Percentiles rank a stretch among this genome's conserved stretches.
phyloP scores from a whole-genome alignment of 2,797 vertebrate species.

The Cyclopterus lumpus region DNA sequence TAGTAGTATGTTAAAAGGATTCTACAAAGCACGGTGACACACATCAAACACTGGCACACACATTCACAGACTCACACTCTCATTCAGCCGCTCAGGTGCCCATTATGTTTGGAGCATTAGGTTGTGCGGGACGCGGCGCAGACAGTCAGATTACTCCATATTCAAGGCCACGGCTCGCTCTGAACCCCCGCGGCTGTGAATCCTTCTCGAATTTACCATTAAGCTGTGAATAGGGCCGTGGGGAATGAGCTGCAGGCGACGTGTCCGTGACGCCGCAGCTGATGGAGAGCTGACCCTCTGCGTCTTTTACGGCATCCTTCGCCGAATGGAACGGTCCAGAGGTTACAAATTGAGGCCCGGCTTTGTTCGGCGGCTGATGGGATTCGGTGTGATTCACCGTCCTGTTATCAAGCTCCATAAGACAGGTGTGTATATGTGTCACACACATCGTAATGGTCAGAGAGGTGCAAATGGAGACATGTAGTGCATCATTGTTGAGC shows the following conservation, averaged over 20 bases:
- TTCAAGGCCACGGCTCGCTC: constrained; percentile 54
- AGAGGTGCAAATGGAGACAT: constrained; percentile 39
- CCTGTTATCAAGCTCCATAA: constrained; percentile 35
- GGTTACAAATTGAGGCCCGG: constrained; percentile 70
- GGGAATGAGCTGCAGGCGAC: constrained; percentile 42
- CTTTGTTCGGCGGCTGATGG: constrained; percentile 59
- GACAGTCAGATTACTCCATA: constrained; percentile 36
- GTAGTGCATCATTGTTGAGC: constrained; percentile 38
- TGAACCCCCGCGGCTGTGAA: constrained; percentile 35
- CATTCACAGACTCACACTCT: neutral
- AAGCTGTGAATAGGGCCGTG: constrained; percentile 46
- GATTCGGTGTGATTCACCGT: constrained; percentile 58
- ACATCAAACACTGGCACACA: neutral
- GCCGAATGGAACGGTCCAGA: constrained; percentile 58
- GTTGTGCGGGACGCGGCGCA: neutral
- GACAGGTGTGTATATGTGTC: constrained; percentile 15
- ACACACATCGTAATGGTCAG: constrained; percentile 28
- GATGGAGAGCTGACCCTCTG: constrained; percentile 58
- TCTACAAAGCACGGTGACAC: neutral
- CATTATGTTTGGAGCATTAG: constrained; percentile 13
- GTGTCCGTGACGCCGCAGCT: constrained; percentile 1
- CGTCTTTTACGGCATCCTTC: constrained; percentile 40
- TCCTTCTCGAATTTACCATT: constrained; percentile 44
- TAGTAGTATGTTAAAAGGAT: neutral
- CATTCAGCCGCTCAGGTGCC: neutral